Percentiles rank a stretch among this genome's conserved stretches.
These are phyloP conservation scores for Norana najaformis DNA, from an alignment of 2,888 invertebrate genomes.

Conservation along the genomic window DNA sequence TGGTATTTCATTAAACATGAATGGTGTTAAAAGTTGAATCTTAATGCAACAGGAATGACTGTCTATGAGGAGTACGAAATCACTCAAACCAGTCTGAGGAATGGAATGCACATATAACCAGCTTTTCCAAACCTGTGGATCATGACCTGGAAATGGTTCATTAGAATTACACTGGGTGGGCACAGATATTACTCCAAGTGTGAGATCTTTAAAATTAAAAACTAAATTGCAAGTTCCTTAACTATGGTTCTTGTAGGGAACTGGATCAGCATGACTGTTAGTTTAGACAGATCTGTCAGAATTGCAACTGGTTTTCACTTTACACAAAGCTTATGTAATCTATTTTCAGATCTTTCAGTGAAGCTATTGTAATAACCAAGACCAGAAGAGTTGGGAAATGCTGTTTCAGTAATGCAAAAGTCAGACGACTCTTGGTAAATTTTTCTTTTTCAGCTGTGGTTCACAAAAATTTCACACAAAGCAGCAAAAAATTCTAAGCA, in stretches of 20 bases:
- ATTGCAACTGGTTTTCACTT: no score
- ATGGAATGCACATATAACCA: neutral
- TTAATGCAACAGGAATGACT: neutral
- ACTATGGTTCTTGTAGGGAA: no score
- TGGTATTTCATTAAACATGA: neutral
- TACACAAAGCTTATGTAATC: neutral
- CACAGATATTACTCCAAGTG: neutral
- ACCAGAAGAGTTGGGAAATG: neutral
- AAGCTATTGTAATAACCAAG: neutral
- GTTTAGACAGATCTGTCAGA: no score
- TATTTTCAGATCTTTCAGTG: no score
- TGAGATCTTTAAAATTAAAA: neutral
- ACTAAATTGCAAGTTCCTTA: no score
- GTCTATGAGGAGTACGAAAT: neutral
- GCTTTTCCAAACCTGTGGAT: neutral
- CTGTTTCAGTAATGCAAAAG: neutral
- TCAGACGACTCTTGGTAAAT: neutral
- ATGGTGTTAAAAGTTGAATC: neutral
- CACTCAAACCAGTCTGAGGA: neutral
- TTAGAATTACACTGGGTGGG: neutral
- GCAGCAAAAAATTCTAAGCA: neutral
- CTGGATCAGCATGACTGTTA: no score
- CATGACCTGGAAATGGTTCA: neutral
- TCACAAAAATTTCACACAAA: neutral
- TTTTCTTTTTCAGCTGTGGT: neutral